Conservation (phyloP, 2,113 vertebrate species). For the Hystrix brachyura region DNA sequence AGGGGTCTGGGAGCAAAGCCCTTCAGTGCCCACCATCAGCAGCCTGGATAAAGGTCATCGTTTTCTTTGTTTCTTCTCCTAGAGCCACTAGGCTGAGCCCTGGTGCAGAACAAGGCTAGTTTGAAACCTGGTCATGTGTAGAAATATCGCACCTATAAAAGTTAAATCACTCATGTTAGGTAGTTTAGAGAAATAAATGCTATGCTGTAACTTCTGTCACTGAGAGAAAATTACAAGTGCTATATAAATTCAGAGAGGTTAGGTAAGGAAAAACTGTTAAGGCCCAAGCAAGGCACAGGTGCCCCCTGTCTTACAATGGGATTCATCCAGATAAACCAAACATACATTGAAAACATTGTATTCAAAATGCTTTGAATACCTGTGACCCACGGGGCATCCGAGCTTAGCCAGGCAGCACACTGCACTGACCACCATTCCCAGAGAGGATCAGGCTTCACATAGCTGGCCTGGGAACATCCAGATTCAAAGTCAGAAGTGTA, state of each 20-base stretch:
- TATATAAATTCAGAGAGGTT: neutral
- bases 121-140: neutral
- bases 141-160: neutral
- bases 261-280: neutral
- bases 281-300: neutral
- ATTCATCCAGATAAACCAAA: neutral
- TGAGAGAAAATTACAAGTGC: neutral
- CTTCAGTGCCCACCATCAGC: neutral
- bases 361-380: neutral
- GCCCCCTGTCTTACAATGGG: neutral
- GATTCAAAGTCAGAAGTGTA: neutral
- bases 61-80: neutral
- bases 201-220: neutral
- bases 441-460: neutral
- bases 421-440: too few relatives aligned
- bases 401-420: accelerated
- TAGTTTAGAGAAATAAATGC: neutral
- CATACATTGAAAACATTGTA: neutral
- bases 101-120: neutral
- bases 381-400: too few relatives aligned
- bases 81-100: neutral
- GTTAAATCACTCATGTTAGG: neutral
- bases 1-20: neutral
- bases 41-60: neutral
- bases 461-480: neutral